Conservation (phyloP, 2,113 vertebrate species). For the Lophochroa leadbeateri region DNA sequence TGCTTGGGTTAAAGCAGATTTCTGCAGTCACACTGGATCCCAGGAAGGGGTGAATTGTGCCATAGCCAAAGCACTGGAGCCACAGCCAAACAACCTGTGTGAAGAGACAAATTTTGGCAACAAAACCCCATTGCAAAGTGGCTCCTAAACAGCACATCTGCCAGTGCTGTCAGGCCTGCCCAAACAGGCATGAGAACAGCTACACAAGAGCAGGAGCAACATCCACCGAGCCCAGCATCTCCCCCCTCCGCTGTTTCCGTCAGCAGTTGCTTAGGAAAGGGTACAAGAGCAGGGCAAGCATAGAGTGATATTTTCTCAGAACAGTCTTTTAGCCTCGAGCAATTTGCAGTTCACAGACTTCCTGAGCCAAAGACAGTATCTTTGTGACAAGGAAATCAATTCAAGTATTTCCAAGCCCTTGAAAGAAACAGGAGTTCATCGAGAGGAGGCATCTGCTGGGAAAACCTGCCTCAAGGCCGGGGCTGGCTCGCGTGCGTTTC, state of each 20-base stretch:
- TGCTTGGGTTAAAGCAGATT: not conserved
- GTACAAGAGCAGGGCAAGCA: not conserved
- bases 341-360: not conserved
- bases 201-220: not conserved
- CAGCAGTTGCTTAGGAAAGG: not conserved
- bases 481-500: accelerated
- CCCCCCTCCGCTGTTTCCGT: not conserved
- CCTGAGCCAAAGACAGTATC: not conserved
- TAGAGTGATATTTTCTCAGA: not conserved
- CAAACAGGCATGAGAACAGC: accelerated
- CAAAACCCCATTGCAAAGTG: not conserved
- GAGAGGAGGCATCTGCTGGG: not conserved
- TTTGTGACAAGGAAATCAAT: not conserved
- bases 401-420: not conserved
- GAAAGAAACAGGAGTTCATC: not conserved
- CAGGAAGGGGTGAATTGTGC: not conserved
- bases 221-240: accelerated
- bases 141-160: accelerated
- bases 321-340: not conserved
- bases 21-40: not conserved
- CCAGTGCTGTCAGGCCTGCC: not conserved
- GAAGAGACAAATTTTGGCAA: not conserved
- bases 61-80: accelerated
- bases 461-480: not conserved
- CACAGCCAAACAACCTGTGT: not conserved